A percentile compares a stretch with the other conserved stretches of the same genome.
Conservation (phyloP, 2,797 vertebrate species). For the Leptoclinus maculatus region DNA sequence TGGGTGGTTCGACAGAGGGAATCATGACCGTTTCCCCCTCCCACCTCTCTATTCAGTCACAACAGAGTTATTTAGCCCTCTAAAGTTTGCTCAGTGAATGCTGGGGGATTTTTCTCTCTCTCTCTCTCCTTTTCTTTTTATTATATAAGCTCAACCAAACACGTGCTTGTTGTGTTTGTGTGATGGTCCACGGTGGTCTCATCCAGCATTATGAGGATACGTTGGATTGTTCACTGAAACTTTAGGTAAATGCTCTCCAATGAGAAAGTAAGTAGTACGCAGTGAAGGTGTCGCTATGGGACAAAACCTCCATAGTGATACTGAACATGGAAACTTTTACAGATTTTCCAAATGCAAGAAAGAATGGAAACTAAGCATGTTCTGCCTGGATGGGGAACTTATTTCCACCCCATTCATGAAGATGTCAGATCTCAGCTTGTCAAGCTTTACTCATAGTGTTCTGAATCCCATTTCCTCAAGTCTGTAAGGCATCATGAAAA, state of each 20-base stretch:
- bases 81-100: conserved; percentile 40
- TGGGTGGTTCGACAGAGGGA: conserved; percentile 51
- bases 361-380: conserved; percentile 47
- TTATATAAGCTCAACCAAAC: not conserved
- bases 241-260: conserved; percentile 16
- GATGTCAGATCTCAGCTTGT: conserved; percentile 42
- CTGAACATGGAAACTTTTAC: conserved; percentile 45
- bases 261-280: conserved; percentile 8
- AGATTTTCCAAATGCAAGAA: conserved; percentile 37
- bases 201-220: not conserved
- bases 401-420: conserved; percentile 40
- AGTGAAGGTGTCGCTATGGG: conserved; percentile 30
- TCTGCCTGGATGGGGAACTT: conserved; percentile 34
- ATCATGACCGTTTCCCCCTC: conserved; percentile 53
- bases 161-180: conserved; percentile 1
- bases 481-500: conserved; percentile 5
- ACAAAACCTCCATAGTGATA: conserved; percentile 31
- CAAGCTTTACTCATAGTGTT: conserved; percentile 21
- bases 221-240: conserved; percentile 6
- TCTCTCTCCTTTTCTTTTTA: not conserved
- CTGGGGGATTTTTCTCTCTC: conserved; percentile 13
- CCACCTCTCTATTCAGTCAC: conserved; percentile 44
- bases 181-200: not conserved
- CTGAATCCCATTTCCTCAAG: conserved; percentile 20
- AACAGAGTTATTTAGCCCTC: conserved; percentile 48